Evolutionary conservation across 2,113 vertebrate species (phyloP).

Genomic region (Tachysurus vachellii): DNA sequence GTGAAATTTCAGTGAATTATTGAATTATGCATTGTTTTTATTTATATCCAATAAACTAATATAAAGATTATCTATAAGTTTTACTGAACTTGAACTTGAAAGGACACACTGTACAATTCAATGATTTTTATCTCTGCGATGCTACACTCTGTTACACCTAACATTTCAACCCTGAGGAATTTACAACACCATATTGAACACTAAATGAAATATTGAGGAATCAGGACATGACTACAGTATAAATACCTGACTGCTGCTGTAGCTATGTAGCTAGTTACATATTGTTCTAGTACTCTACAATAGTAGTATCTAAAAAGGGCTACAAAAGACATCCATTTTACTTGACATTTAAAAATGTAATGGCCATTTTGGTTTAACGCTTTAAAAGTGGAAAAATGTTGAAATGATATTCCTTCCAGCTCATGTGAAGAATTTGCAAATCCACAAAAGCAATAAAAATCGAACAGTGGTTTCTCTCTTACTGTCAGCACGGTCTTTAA

Average conservation of each 20-base stretch:
- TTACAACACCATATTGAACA: neutral
- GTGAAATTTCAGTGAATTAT: neutral
- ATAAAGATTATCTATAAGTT: neutral
- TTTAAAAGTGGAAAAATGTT: neutral
- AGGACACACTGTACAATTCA: neutral
- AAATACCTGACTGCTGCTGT: neutral
- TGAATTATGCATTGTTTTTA: too few species aligned
- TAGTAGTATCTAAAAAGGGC: neutral
- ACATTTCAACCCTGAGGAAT: neutral
- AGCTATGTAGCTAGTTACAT: neutral
- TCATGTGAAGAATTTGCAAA: neutral
- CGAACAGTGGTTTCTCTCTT: constrained; percentile 61
- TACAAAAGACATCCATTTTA: neutral
- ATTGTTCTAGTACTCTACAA: neutral
- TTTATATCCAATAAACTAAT: neutral
- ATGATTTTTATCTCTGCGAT: neutral
- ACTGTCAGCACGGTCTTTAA: constrained; percentile 88
- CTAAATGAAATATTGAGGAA: neutral
- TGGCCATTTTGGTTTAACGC: neutral
- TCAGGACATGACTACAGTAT: neutral
- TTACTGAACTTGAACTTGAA: neutral
- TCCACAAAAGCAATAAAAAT: neutral
- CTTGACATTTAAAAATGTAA: neutral
- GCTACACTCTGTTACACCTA: neutral
- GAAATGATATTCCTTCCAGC: neutral